Conservation (phyloP, 1,140 invertebrate genomes). For the Drosophila insularis region DNA sequence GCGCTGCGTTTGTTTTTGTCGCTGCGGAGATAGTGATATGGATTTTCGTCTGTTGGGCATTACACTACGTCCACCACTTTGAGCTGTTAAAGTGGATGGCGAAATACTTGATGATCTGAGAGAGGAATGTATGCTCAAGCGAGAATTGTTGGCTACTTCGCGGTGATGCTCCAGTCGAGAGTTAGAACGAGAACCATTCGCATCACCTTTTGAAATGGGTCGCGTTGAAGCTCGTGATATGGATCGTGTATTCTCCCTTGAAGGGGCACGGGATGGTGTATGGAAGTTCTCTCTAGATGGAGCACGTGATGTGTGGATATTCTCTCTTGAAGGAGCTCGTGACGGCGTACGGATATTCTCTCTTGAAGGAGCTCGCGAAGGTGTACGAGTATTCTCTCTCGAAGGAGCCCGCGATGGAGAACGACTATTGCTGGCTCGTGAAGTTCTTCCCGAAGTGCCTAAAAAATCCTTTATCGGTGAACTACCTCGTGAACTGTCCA, state of each 20-base stretch:
- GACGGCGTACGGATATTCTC: conserved; percentile 52
- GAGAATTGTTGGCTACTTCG: conserved; percentile 54
- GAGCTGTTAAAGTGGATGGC: conserved; percentile 42
- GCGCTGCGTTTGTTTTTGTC: conserved; percentile 21
- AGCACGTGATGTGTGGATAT: conserved; percentile 42
- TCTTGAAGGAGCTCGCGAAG: conserved; percentile 42
- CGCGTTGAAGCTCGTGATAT: conserved; percentile 42
- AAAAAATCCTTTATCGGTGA: conserved; percentile 51
- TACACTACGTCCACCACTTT: conserved; percentile 24
- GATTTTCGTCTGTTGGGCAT: conserved; percentile 63
- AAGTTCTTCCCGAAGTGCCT: conserved; percentile 38
- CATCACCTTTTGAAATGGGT: conserved; percentile 45
- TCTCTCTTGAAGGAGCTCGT: conserved; percentile 30
- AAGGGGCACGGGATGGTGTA: conserved; percentile 41
- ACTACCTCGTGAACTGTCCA: conserved; percentile 48
- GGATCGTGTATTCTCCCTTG: conserved; percentile 43
- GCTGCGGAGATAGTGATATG: conserved; percentile 61
- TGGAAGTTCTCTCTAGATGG: neutral
- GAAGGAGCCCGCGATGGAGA: conserved; percentile 22
- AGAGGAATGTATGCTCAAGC: conserved; percentile 66
- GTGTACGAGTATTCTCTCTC: neutral
- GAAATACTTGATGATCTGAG: conserved; percentile 60
- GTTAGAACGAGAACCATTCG: conserved; percentile 57
- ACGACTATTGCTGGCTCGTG: conserved; percentile 55
- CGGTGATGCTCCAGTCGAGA: conserved; percentile 63